Base-by-base conservation (phyloP, 2,888 invertebrate genomes). In the Meloe dianella region DNA sequence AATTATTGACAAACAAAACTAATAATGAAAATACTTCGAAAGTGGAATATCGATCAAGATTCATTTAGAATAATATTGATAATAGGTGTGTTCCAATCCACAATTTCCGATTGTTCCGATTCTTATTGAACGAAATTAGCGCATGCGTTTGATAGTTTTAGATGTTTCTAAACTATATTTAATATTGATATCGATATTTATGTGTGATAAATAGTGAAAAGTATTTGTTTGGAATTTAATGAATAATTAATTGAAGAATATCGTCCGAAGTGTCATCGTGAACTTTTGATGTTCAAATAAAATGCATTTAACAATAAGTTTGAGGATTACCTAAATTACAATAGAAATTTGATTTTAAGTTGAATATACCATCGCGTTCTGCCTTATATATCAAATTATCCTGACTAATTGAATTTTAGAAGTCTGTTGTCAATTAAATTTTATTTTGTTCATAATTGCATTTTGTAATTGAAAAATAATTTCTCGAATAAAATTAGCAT, bases 341-440 rank as follows among this genome's bases (percentile, higher is more conserved):
- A 2, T 20, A 47, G 47, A 47, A 47, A 47, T 8, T 47, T 20
- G 20, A 47, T 47, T 47, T 47, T 47, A 47, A 20, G 47, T 47
- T 47, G 20, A 20, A 47, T 47, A 47, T 47, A 47, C 20, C 41
- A n/a, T 41, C 4, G 27, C 41, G 41, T 41, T 41, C 41, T 17
- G 41, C 41, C 17, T 41, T 41, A 41, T 47, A 47, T 47, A 47
- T 47, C 20, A 47, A 47, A 47, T 47, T 47, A 47, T 47, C 20
- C 47, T 7, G 8, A 41, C 41, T 47, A 47, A 47, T 47, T 47
- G 47, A 47, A 47, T 47, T 47, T 47, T 47, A 47, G 47, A 5
- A 47, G 47, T 47, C 20, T 47, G 47, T 47, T 20, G 20, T 10
- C 20, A 47, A 20, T 47, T 20, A 20, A 47, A 47, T 10, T 20